phyloP scores from a whole-genome alignment of 2,113 vertebrate genomes.

The Grantiella picta region DNA sequence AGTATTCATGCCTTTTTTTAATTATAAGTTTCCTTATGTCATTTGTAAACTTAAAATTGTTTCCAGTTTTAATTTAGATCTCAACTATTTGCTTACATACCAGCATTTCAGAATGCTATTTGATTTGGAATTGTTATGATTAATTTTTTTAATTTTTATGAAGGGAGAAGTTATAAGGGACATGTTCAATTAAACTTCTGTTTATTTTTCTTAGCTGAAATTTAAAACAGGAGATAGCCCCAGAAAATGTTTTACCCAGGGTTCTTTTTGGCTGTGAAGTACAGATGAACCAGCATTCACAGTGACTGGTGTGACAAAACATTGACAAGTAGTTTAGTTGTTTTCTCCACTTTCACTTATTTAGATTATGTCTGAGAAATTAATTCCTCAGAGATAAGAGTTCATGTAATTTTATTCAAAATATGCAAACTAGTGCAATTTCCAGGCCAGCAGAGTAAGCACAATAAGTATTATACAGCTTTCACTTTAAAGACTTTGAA shows the following conservation, averaged over 20 bases:
- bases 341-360: not conserved
- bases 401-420: not conserved
- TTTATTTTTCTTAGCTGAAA: not conserved
- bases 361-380: not conserved
- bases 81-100: not conserved
- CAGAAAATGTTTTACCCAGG: not conserved
- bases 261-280: not conserved
- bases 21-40: not conserved
- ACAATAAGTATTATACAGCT: not conserved
- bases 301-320: not conserved
- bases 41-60: not conserved
- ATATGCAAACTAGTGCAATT: not conserved
- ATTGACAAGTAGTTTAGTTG: not conserved
- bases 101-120: not conserved
- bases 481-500: not conserved
- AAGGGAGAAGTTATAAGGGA: not conserved
- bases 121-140: not conserved
- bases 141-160: not conserved
- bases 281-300: not conserved
- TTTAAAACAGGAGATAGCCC: not conserved
- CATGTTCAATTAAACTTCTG: not conserved
- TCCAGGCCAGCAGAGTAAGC: not conserved
- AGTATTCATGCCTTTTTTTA: not conserved
- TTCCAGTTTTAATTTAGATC: not conserved
- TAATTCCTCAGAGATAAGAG: not conserved